phyloP scores from a whole-genome alignment of 2,113 vertebrate species.

The Podilymbus podiceps region DNA sequence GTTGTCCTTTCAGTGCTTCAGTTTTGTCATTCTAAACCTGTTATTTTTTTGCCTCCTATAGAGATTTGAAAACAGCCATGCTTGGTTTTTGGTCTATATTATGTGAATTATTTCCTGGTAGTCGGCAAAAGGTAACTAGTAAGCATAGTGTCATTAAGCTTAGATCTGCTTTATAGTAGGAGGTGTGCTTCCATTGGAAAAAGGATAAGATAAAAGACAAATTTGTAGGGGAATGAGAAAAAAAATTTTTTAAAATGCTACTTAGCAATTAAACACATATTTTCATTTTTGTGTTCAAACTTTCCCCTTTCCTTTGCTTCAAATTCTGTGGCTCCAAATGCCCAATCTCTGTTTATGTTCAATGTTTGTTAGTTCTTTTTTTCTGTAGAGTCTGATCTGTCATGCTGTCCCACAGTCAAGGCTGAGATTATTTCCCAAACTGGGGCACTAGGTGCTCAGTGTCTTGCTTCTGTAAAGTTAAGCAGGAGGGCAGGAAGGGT shows the following conservation, averaged over 20 bases:
- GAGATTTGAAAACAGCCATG: neutral
- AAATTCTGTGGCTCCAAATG: neutral
- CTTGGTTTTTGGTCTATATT: neutral
- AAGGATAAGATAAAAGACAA: neutral
- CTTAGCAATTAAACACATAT: neutral
- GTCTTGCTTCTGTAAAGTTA: neutral
- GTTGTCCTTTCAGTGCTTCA: neutral
- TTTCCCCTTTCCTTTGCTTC: neutral
- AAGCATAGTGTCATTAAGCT: neutral
- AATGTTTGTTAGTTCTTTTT: neutral
- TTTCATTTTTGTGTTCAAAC: neutral
- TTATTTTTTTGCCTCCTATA: neutral
- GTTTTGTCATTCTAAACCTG: neutral
- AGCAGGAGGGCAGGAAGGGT: neutral
- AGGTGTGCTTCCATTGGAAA: neutral
- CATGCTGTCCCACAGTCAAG: accelerated
- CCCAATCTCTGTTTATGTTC: neutral
- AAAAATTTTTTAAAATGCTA: neutral
- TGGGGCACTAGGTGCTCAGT: neutral
- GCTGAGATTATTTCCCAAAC: neutral
- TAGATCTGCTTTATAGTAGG: neutral
- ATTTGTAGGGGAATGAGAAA: neutral
- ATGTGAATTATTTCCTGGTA: neutral
- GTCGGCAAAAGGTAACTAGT: neutral
- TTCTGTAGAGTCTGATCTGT: neutral